Conservation (phyloP, 2,797 vertebrate species). For the Chromis chromis region DNA sequence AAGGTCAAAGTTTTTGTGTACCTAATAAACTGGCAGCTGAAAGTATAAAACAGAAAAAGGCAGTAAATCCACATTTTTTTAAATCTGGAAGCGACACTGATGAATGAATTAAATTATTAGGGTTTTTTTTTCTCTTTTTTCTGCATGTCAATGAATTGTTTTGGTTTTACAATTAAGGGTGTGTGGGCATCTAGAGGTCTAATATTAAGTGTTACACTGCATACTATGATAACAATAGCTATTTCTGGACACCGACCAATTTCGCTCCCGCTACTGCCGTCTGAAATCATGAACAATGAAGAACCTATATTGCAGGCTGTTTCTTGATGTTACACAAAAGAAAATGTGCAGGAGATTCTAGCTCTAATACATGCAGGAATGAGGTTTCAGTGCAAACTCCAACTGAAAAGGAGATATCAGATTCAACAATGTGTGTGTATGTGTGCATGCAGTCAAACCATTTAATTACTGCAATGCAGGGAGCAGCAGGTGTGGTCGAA, state of each 20-base stretch:
- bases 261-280: no score
- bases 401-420: not conserved
- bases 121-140: not conserved
- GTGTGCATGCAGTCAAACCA: slow-evolving; percentile 11
- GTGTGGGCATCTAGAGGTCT: not conserved
- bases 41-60: not conserved
- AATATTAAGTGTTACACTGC: not conserved
- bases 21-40: not conserved
- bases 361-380: slow-evolving; percentile 14
- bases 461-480: slow-evolving; percentile 47
- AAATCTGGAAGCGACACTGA: not conserved
- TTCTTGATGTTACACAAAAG: slow-evolving; percentile 1
- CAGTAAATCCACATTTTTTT: not conserved
- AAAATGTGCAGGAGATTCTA: slow-evolving; percentile 10
- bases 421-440: slow-evolving; percentile 6
- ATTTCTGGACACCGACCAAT: not conserved
- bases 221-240: not conserved
- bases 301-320: not conserved
- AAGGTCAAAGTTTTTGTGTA: not conserved
- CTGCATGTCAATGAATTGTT: not conserved
- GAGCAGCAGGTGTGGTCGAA: slow-evolving; percentile 53
- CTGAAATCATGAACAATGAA: not conserved
- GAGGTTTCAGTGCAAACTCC: slow-evolving; percentile 11
- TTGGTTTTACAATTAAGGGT: not conserved
- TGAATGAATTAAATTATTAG: not conserved